Evolutionary conservation across 1,140 invertebrate species (phyloP), one percentile per base, ranked within the genome.

Genomic region (Drosophila athabasca): DNA sequence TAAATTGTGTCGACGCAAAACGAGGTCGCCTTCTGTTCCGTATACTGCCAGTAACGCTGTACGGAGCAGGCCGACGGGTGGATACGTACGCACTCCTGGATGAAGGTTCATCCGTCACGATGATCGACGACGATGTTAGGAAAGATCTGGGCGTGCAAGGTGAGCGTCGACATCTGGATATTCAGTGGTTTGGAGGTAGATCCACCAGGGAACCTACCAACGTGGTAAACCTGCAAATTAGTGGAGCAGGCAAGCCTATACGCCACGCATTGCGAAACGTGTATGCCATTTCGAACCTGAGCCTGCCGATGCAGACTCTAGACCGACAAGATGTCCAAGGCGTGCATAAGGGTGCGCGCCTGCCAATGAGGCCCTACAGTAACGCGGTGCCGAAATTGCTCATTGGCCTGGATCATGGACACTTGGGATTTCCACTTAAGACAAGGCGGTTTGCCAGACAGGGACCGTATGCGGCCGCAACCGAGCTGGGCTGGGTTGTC

Each of bases 261-360:
- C 54, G 54, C 6, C 44, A 59, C 4, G 22, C 6, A 0, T 15
- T 50, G 31, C 17, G 31, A 15, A 62, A 62, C 11, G 44, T 49
- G 15, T 39, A 49, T 9, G 43, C 51, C 7, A 29, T 55, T 13
- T 46, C 26, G 9, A 64, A 29, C 8, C 31, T 67, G 26, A 67
- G 46, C 35, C n/a, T 62, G 19, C 57, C 58, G 24, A 67, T 39
- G 58, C 55, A 58, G 54, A 65, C 11, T 8, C 7, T 55, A 2
- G 11, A 6, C 4, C 41, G 43, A 17, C 9, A 15, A 17, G 39
- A 51, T 44, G 46, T 52, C 41, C 24, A 62, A 19, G 17, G 29
- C 15, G 3, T 48, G 6, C 15, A 52, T 8, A 8, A 29, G 29
- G 29, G 7, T 29, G 29, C 29, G 6, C 6, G 29, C 29, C 29